Evolutionary conservation across 2,113 vertebrate species (phyloP), one percentile per base, ranked within the genome.

Genomic region (Corythoichthys haematopterus): DNA sequence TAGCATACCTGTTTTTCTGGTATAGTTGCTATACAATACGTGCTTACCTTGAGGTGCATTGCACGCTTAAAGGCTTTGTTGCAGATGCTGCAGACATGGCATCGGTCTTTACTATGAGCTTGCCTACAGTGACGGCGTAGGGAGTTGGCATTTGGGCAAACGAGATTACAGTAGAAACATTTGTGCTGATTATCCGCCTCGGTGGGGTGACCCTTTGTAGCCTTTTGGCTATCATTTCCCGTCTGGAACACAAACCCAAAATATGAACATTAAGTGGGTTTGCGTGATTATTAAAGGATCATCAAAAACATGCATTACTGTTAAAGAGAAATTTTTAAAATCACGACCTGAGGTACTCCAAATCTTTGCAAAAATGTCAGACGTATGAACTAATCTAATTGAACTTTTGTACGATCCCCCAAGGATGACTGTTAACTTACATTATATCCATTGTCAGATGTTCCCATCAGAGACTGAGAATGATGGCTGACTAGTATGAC

Each of bases 11-110:
- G 38, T 40, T 40, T 40, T 40, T 5, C 6, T 43, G 40, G 40
- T 43, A 5, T 1, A 43, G 40, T 16, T 36, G 13, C 40, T 40
- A 14, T 45, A 33, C 15, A 6, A 1, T 0, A 0, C 2, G 6
- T 50, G 45, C 75, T 73, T 90, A 98, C 97, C 94, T 98, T 99
- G 73, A 99, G 94, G 85, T 99, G 97, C 0, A 97, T 97, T 50
- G 96, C 95, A 1, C 97, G 78, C 80, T 98, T 99, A 81, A 99
- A 99, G 67, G 96, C 97, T 88, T 99, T 99, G 84, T 88, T 93
- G 84, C 97, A 99, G 72, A 95, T 65, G 0, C 81, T 83, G 74
- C 97, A 99, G 57, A 97, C 91, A 0, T 99, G 95, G 75, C 96
- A 94, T 76, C 97, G 92, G 80, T 99, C 96, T 52, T 96, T 95